Evolutionary conservation across 92 coral and sea anemone species (phyloP).

Genomic region (Micromussa lordhowensis): DNA sequence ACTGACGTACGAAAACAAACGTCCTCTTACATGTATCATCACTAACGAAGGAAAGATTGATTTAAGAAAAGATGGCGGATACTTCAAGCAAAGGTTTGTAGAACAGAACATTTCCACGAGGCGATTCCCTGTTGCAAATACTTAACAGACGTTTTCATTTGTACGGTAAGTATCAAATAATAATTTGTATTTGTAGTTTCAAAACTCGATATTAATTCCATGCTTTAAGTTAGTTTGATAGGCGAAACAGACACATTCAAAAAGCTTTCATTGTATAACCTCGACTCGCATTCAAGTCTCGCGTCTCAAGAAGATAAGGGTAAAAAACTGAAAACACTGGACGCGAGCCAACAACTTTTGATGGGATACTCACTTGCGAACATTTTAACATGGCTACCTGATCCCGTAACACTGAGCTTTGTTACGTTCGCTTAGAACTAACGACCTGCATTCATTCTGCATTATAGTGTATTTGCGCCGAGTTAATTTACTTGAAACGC

Average conservation of each 20-base stretch:
- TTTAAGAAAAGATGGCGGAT: conserved; percentile 1
- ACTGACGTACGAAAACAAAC: conserved; percentile 24
- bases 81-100: conserved; percentile 20
- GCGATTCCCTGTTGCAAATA: background rate
- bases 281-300: no score
- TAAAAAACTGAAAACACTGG: no score
- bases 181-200: background rate
- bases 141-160: background rate
- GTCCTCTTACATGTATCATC: background rate
- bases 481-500: background rate
- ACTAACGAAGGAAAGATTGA: background rate
- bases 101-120: no score
- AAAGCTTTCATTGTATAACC: no score
- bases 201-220: background rate
- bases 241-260: no score
- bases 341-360: no score
- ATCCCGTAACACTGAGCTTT: no score
- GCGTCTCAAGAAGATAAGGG: no score
- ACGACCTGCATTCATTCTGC: no score
- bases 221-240: no score
- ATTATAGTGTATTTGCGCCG: background rate
- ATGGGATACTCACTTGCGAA: background rate
- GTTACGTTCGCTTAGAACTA: background rate
- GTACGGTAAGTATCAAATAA: background rate
- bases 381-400: background rate